Evolutionary conservation across 2,113 vertebrate species (phyloP), one percentile per base, ranked within the genome.

Genomic region (Nothoprocta perdicaria): DNA sequence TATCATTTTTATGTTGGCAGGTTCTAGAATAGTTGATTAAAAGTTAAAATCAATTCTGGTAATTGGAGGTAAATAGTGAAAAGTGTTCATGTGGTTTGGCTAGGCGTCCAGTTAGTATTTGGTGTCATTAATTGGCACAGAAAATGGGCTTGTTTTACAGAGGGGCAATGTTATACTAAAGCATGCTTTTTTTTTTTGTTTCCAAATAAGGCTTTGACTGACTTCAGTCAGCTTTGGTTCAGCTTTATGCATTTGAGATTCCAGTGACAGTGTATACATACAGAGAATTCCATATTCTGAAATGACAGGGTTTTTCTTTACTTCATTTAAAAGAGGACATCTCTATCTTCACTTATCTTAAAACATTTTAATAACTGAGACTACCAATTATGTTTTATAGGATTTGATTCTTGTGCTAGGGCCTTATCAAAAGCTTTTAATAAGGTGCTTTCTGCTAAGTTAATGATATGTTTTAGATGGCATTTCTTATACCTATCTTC

Each of bases 381-480:
- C 94, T 97, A 96, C 84, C 96, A 97, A 97, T 97, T 97, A 97
- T 90, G 85, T 96, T 97, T 97, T 97, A 96, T 93, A 92, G 95
- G 94, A 90, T 97, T 97, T 84, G 90, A 96, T 96, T 96, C 97
- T 97, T 97, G 81, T 97, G 83, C 95, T 92, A 96, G 95, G 91
- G 89, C 90, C 96, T 94, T 96, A 97, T 97, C 95, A 97, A 96
- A 97, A 97, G 96, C 97, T 96, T 97, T 97, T 98, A 98, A 97
- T 97, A 97, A 97, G 76, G 88, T 97, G 95, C 96, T 97, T 97
- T 97, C 97, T 97, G 94, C 96, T 96, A 96, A 97, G 97, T 91
- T 98, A 98, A 98, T 97, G 94, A 97, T 96, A 97, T 72, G 92
- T 97, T 97, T 97, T 97, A 96, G 95, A 82, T 95, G 96, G 92